Conservation (phyloP, 2,113 vertebrate genomes). For the Motacilla alba region DNA sequence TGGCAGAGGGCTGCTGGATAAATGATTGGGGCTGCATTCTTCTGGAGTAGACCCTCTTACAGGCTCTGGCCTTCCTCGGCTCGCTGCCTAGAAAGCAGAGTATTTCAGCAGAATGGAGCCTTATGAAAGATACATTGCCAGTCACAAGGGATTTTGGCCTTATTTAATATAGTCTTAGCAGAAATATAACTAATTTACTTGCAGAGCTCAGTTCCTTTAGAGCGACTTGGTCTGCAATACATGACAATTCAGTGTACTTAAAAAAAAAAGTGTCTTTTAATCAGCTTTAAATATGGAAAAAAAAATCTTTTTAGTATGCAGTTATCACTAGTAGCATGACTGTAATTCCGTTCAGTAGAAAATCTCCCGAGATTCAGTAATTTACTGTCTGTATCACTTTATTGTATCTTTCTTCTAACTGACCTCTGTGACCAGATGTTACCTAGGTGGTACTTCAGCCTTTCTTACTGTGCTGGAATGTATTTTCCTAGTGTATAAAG, state of each 20-base stretch:
- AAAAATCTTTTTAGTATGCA: neutral
- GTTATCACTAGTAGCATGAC: neutral
- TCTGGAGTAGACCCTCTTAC: neutral
- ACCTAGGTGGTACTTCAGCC: neutral
- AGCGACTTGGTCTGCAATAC: neutral
- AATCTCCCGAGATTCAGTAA: neutral
- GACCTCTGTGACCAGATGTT: neutral
- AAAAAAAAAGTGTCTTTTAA: neutral
- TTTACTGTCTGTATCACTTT: neutral
- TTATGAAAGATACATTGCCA: neutral
- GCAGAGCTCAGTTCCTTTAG: neutral
- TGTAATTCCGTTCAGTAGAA: neutral
- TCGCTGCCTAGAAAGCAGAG: neutral
- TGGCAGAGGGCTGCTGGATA: neutral
- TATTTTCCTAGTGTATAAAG: neutral
- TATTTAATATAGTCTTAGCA: neutral
- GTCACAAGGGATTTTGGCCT: neutral
- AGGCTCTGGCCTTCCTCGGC: neutral
- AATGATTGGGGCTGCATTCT: neutral
- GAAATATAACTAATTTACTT: constrained; percentile 1
- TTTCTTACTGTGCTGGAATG: neutral
- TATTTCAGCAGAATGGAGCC: neutral
- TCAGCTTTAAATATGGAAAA: neutral
- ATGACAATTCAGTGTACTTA: neutral
- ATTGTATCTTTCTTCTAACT: neutral